Evolutionary conservation across 2,113 vertebrate genomes (phyloP).

Genomic region (Ceyx melanurus): DNA sequence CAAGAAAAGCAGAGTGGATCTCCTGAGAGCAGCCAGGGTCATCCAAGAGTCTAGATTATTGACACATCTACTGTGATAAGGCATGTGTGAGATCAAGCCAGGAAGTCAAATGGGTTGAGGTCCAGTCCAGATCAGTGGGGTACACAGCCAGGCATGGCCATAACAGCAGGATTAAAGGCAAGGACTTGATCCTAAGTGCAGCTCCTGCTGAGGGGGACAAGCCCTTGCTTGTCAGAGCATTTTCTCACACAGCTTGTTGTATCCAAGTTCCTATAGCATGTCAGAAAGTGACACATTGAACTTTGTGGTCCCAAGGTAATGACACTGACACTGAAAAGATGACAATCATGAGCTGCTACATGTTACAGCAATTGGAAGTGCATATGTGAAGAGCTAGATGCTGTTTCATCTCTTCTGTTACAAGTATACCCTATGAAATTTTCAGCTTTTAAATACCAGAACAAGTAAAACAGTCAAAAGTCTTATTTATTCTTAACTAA

Average conservation of each 20-base stretch:
- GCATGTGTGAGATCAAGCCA: background rate
- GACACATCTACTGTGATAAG: background rate
- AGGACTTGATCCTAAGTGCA: background rate
- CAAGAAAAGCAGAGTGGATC: background rate
- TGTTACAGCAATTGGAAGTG: background rate
- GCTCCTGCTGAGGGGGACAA: background rate
- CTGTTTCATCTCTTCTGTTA: background rate
- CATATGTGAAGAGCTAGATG: background rate
- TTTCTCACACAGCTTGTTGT: background rate
- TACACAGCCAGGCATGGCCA: background rate
- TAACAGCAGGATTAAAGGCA: background rate
- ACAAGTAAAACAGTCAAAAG: too few relatives aligned
- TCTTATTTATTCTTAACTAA: too few relatives aligned
- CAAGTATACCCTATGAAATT: too few relatives aligned
- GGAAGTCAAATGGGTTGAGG: background rate
- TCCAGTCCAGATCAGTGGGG: background rate
- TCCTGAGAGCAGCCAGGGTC: background rate
- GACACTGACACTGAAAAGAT: background rate
- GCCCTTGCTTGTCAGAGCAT: background rate
- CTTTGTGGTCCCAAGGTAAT: background rate
- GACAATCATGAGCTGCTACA: background rate
- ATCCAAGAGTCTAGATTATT: background rate
- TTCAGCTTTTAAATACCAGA: too few relatives aligned
- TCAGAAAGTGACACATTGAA: background rate
- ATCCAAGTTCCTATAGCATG: fast-evolving